phyloP scores from a whole-genome alignment of 2,888 invertebrate genomes.

The Limnephilus auricula region DNA sequence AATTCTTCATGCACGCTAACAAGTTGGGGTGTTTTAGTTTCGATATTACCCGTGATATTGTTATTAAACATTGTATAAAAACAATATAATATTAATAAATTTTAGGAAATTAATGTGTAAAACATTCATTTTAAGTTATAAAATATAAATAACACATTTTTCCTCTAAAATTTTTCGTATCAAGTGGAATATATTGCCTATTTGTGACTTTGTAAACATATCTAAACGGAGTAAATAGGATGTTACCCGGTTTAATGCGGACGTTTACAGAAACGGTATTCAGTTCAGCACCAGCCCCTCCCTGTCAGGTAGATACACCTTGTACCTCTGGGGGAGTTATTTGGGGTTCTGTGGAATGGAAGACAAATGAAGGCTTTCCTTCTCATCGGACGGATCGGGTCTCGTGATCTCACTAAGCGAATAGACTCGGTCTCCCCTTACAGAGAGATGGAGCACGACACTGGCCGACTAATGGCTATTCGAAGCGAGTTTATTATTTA shows the following conservation, averaged over 20 bases:
- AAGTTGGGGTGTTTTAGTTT: too few relatives aligned
- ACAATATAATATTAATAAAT: too few relatives aligned
- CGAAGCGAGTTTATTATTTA: background rate
- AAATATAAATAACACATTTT: too few relatives aligned
- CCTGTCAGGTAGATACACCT: background rate
- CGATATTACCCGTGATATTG: too few relatives aligned
- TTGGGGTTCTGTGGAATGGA: conserved; percentile 32
- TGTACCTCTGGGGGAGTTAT: background rate
- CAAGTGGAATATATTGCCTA: background rate
- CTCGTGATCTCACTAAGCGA: conserved; percentile 8
- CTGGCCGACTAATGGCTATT: background rate
- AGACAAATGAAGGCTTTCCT: conserved; percentile 13
- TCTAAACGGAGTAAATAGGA: background rate
- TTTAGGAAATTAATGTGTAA: too few relatives aligned
- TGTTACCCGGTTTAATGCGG: background rate
- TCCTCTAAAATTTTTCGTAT: too few relatives aligned
- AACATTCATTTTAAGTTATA: too few relatives aligned
- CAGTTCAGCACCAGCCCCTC: background rate
- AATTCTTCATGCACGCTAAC: too few relatives aligned
- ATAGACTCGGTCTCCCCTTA: background rate
- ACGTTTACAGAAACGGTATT: background rate
- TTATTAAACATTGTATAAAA: too few relatives aligned
- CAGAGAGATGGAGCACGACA: background rate
- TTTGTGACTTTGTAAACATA: background rate
- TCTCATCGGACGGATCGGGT: background rate